phyloP scores from a whole-genome alignment of 2,113 vertebrate species.

The Gadus macrocephalus region DNA sequence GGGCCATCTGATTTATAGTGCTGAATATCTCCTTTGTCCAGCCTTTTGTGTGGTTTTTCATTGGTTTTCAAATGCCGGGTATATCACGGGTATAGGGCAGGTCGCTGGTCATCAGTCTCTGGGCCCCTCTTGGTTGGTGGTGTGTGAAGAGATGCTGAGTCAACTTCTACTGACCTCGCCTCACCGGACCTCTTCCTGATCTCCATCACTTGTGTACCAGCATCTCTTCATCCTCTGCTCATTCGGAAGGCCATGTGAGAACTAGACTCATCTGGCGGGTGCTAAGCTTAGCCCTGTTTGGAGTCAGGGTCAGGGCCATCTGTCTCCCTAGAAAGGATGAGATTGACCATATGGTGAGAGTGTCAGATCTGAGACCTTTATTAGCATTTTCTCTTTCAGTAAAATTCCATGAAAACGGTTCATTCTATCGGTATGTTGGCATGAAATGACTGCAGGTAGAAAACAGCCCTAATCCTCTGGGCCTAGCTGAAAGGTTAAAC shows the following conservation, averaged over 20 bases:
- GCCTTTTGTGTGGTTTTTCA: too few species aligned
- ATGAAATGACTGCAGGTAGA: too few species aligned
- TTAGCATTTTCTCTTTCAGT: neutral
- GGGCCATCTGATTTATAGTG: too few species aligned
- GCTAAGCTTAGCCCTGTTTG: constrained; percentile 49
- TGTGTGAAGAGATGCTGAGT: constrained; percentile 11
- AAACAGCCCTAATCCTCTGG: too few species aligned
- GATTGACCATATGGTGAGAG: constrained; percentile 54
- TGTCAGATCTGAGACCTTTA: constrained; percentile 19
- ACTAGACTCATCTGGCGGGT: constrained; percentile 48
- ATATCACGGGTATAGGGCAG: too few species aligned
- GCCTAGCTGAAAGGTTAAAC: too few species aligned
- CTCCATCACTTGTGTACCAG: too few species aligned
- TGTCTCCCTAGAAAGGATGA: constrained; percentile 28
- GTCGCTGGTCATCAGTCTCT: neutral
- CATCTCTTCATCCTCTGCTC: too few species aligned
- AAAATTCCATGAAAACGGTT: too few species aligned
- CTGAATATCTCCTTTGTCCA: too few species aligned
- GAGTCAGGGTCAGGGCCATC: constrained; percentile 53
- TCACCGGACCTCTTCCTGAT: neutral
- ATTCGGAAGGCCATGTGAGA: constrained; percentile 20
- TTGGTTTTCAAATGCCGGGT: too few species aligned
- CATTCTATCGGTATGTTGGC: too few species aligned
- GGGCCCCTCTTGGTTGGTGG: neutral
- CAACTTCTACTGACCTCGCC: constrained; percentile 3